phyloP scores from a whole-genome alignment of 2,797 vertebrate species.

The Picus viridis region DNA sequence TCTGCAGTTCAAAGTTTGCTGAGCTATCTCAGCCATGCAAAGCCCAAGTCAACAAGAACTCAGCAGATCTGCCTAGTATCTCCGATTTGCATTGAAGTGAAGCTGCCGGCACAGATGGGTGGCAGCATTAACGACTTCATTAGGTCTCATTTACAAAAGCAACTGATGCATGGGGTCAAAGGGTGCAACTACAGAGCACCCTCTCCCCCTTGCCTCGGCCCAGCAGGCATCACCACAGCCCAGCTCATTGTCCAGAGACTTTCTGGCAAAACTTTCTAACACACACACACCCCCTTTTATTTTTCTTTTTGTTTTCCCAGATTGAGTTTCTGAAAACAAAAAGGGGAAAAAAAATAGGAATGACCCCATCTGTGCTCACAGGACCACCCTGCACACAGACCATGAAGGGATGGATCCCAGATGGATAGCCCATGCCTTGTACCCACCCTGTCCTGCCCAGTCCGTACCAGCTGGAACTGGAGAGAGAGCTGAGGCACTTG shows the following conservation, averaged over 20 bases:
- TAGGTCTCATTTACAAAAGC: not conserved
- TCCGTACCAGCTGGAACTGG: not conserved
- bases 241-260: not conserved
- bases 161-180: accelerated
- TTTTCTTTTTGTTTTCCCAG: not conserved
- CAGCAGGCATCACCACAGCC: not conserved
- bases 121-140: not conserved
- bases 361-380: accelerated
- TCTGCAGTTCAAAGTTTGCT: not conserved
- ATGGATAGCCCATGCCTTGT: not conserved
- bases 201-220: not conserved
- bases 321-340: not conserved
- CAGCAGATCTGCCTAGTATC: not conserved
- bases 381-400: not conserved
- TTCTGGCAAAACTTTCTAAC: not conserved
- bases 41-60: not conserved
- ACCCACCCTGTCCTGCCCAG: not conserved
- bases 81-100: not conserved
- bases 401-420: not conserved
- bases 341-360: accelerated
- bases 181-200: not conserved
- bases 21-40: not conserved
- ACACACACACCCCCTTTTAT: too few relatives aligned
- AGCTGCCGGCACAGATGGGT: not conserved
- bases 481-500: not conserved